Conservation (phyloP, 2,888 invertebrate genomes). For the Ecliptopera silaceata region DNA sequence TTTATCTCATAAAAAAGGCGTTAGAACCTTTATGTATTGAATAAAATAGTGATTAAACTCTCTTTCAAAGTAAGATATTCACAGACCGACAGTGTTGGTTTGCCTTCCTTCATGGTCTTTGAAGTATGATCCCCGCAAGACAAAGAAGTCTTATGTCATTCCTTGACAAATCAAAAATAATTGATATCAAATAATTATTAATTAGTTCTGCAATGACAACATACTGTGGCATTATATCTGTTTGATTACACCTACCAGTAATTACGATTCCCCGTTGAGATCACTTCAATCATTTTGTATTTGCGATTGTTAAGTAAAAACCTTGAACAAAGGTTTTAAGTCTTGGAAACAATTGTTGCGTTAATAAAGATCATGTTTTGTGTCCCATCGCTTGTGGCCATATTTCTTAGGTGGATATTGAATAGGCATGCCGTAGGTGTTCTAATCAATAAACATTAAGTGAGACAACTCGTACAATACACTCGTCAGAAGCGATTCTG, state of each 20-base stretch:
- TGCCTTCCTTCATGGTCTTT: background rate
- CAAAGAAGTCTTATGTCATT: too few relatives aligned
- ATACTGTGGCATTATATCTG: slow-evolving; percentile 27
- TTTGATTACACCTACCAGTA: slow-evolving; percentile 36
- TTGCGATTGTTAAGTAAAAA: slow-evolving; percentile 45
- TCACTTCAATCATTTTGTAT: slow-evolving; percentile 45
- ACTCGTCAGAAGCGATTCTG: slow-evolving; percentile 53
- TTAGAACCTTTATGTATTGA: too few relatives aligned
- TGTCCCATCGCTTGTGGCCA: slow-evolving; percentile 27
- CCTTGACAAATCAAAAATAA: background rate
- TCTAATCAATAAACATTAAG: slow-evolving; percentile 46
- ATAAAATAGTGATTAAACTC: too few relatives aligned
- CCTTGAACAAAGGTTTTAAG: slow-evolving; percentile 47
- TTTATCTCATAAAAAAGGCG: too few relatives aligned
- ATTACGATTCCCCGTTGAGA: slow-evolving; percentile 46
- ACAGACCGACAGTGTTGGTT: background rate
- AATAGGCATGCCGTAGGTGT: slow-evolving; percentile 36
- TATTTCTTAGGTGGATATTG: slow-evolving; percentile 35
- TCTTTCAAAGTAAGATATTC: too few relatives aligned
- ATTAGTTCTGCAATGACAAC: slow-evolving; percentile 29
- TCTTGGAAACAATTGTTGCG: slow-evolving; percentile 41
- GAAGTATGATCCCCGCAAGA: background rate
- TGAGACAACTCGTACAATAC: slow-evolving; percentile 53
- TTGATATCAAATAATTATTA: slow-evolving; percentile 6
- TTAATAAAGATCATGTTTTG: slow-evolving; percentile 50